Evolutionary conservation across 2,797 vertebrate genomes (phyloP).

Genomic region (Alauda arvensis): DNA sequence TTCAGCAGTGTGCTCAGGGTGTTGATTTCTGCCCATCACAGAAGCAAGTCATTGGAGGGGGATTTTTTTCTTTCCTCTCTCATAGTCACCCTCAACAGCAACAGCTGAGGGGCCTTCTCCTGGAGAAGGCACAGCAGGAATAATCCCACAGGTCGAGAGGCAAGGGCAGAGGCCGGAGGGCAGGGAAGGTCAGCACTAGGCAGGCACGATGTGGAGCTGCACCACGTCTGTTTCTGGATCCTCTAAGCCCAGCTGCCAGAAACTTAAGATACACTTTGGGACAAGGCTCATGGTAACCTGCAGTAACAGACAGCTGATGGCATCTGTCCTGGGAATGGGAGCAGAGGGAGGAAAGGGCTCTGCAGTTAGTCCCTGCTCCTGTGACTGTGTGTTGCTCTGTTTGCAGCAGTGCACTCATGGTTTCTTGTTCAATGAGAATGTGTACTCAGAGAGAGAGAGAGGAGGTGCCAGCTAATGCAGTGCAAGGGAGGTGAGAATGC

Average conservation of each 20-base stretch:
- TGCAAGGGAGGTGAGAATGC: background rate
- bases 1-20: slow-evolving; percentile 6
- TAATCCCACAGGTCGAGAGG: slow-evolving; percentile 37
- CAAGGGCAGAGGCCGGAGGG: slow-evolving; percentile 59
- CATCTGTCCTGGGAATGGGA: background rate
- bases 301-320: background rate
- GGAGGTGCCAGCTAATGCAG: background rate
- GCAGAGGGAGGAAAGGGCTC: background rate
- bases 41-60: slow-evolving; percentile 6
- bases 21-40: slow-evolving; percentile 54
- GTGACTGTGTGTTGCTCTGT: background rate
- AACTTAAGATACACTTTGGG: slow-evolving; percentile 56
- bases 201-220: slow-evolving; percentile 2
- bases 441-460: background rate
- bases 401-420: fast-evolving
- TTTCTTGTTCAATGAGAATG: background rate
- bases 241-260: slow-evolving; percentile 30
- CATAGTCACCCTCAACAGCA: background rate
- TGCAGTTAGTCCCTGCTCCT: fast-evolving
- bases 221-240: slow-evolving; percentile 35
- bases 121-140: slow-evolving; percentile 46
- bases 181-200: slow-evolving; percentile 35
- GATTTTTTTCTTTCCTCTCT: slow-evolving; percentile 37
- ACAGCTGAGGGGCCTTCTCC: slow-evolving; percentile 30
- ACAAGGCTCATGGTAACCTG: background rate